These are phyloP conservation scores for Dasysyrphus albostriatus DNA, from an alignment of 2,888 invertebrate genomes.

Conservation along the genomic window DNA sequence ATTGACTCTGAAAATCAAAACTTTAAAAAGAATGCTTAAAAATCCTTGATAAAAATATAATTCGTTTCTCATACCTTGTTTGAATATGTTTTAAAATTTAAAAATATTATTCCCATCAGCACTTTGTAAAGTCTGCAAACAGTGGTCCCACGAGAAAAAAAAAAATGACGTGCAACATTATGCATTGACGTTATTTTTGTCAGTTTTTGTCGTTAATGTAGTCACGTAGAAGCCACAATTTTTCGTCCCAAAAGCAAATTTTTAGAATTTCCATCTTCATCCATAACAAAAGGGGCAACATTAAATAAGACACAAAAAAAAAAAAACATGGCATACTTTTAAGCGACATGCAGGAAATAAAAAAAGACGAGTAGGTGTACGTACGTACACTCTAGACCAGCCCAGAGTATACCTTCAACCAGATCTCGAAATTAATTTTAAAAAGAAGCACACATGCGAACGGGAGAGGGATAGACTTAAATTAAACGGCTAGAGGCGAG, in stretches of 20 bases:
- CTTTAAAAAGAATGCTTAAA: too few relatives aligned
- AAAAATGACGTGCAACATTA: constrained; percentile 50
- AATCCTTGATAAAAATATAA: too few relatives aligned
- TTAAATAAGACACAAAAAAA: background rate
- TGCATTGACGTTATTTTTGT: constrained; percentile 35
- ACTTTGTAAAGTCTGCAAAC: constrained; percentile 27
- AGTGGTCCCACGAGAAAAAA: constrained; percentile 25
- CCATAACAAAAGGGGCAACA: constrained; percentile 14
- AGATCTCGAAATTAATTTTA: constrained; percentile 67
- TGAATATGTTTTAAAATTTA: background rate
- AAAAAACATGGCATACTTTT: constrained; percentile 21
- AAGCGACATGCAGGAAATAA: constrained; percentile 4
- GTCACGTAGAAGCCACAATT: constrained; percentile 68
- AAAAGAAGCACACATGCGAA: constrained; percentile 67
- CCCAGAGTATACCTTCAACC: background rate
- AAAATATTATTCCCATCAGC: background rate
- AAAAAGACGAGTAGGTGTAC: background rate
- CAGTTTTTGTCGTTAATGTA: constrained; percentile 48
- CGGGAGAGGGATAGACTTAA: constrained; percentile 39
- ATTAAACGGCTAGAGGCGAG: constrained; percentile 67
- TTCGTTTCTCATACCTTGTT: background rate
- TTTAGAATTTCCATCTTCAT: constrained; percentile 42
- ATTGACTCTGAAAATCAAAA: too few relatives aligned
- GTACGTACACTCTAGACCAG: background rate
- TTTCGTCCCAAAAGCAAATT: constrained; percentile 54